These are phyloP conservation scores for Rynchops niger DNA, from an alignment of 2,113 vertebrate species.

Conservation along the genomic window DNA sequence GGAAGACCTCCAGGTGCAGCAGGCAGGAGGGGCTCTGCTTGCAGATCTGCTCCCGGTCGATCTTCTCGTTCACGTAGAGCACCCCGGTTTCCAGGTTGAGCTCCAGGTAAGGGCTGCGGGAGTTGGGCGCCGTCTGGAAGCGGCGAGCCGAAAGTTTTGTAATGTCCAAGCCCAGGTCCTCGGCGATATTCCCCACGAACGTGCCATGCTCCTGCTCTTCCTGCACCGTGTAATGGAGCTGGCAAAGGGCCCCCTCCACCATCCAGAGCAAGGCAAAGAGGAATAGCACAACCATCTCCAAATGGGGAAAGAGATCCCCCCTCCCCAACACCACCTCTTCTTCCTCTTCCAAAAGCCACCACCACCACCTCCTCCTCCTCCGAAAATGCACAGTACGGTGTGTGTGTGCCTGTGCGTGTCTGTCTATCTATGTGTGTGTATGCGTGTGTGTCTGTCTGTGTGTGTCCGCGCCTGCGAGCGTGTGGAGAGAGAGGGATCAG, in stretches of 20 bases:
- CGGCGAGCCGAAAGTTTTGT: slow-evolving; percentile 94
- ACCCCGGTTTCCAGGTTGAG: slow-evolving; percentile 95
- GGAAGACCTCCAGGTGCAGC: slow-evolving; percentile 94
- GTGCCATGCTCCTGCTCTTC: slow-evolving; percentile 96
- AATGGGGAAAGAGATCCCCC: slow-evolving; percentile 74
- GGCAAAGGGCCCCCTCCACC: slow-evolving; percentile 85
- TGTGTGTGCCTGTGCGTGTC: background rate
- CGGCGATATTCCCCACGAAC: slow-evolving; percentile 97
- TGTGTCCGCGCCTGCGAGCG: slow-evolving; percentile 22
- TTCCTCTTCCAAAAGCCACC: slow-evolving; percentile 39
- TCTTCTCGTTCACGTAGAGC: slow-evolving; percentile 91
- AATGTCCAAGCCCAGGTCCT: slow-evolving; percentile 97
- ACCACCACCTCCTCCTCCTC: slow-evolving; percentile 36
- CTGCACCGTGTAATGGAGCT: slow-evolving; percentile 96
- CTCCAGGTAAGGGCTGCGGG: slow-evolving; percentile 91
- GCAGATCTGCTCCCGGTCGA: slow-evolving; percentile 95
- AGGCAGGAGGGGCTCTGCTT: slow-evolving; percentile 92
- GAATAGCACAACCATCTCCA: slow-evolving; percentile 90
- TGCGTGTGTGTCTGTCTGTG: background rate
- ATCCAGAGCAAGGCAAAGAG: slow-evolving; percentile 83
- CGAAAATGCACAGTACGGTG: slow-evolving; percentile 25
- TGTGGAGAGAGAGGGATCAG: background rate
- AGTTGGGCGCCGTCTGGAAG: slow-evolving; percentile 93
- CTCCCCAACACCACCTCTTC: slow-evolving; percentile 63
- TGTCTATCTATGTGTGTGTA: background rate